These are phyloP conservation scores for Platysteira castanea DNA, from an alignment of 2,113 vertebrate species.

Conservation along the genomic window DNA sequence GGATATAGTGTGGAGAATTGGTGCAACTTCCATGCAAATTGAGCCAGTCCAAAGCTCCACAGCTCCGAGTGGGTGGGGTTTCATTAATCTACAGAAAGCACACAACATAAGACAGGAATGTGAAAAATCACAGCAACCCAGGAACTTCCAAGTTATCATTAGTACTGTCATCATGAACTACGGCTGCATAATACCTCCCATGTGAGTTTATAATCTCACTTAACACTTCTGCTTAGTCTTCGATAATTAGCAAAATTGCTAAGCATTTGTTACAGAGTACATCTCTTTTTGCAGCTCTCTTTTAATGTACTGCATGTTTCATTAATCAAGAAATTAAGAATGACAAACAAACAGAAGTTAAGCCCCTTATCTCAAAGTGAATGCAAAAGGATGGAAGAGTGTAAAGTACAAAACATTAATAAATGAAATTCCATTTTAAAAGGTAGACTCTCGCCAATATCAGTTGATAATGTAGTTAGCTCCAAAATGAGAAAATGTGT, in stretches of 20 bases:
- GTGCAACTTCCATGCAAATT: slow-evolving; percentile 66
- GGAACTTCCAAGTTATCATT: background rate
- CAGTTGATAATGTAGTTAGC: background rate
- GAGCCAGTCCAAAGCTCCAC: slow-evolving; percentile 76
- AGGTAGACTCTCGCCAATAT: background rate
- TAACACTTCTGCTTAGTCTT: background rate
- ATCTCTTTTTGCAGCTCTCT: background rate
- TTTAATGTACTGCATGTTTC: background rate
- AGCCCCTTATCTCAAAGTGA: background rate
- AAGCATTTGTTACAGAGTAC: background rate
- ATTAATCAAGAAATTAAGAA: background rate
- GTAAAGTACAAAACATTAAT: background rate
- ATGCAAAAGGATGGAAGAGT: background rate
- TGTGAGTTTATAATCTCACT: background rate
- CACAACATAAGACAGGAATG: background rate
- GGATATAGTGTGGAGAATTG: background rate
- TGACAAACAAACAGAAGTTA: background rate
- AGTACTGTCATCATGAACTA: fast-evolving
- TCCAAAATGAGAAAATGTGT: background rate
- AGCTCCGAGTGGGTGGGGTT: slow-evolving; percentile 16
- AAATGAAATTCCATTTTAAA: background rate
- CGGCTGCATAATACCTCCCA: background rate
- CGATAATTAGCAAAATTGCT: background rate
- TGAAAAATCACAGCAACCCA: background rate
- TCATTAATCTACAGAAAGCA: slow-evolving; percentile 76